These are phyloP conservation scores for Adelognathus sp. DNA, from an alignment of 2,888 invertebrate species.

Conservation along the genomic window DNA sequence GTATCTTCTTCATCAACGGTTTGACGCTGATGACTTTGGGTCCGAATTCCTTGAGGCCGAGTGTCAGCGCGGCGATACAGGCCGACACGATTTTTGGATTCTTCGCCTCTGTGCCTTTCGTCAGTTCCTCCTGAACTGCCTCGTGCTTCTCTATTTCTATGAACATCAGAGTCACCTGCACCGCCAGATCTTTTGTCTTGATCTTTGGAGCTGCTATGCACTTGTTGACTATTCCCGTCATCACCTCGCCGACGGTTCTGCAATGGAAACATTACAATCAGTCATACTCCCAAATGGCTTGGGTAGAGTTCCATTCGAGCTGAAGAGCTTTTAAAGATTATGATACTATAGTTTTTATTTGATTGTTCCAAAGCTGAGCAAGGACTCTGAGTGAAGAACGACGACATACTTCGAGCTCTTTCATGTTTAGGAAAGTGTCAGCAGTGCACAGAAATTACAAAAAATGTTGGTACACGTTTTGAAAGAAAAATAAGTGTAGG, in stretches of 20 bases:
- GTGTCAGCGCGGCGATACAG: conserved; percentile 89
- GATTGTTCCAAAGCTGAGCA: too few relatives aligned
- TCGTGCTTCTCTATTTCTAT: conserved; percentile 98
- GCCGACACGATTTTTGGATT: conserved; percentile 97
- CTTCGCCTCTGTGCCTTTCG: conserved; percentile 97
- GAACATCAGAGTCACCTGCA: conserved; percentile 95
- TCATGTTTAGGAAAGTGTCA: too few relatives aligned
- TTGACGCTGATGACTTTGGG: conserved; percentile 95
- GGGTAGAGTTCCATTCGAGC: too few relatives aligned
- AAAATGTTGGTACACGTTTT: too few relatives aligned
- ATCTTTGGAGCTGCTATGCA: conserved; percentile 95
- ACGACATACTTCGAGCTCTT: too few relatives aligned
- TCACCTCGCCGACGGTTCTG: conserved; percentile 93
- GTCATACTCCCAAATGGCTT: neutral
- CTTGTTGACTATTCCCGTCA: conserved; percentile 93
- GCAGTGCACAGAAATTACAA: too few relatives aligned
- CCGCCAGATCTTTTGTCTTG: conserved; percentile 94
- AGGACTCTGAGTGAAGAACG: too few relatives aligned
- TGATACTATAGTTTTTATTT: too few relatives aligned
- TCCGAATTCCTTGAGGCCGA: conserved; percentile 94
- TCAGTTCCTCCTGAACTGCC: conserved; percentile 92
- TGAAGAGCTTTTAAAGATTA: too few relatives aligned
- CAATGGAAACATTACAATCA: conserved; percentile 42
- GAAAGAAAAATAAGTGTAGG: too few relatives aligned
- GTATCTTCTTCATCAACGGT: conserved; percentile 93